Conservation (phyloP, 1,140 invertebrate species). For the Drosophila ogumai region DNA sequence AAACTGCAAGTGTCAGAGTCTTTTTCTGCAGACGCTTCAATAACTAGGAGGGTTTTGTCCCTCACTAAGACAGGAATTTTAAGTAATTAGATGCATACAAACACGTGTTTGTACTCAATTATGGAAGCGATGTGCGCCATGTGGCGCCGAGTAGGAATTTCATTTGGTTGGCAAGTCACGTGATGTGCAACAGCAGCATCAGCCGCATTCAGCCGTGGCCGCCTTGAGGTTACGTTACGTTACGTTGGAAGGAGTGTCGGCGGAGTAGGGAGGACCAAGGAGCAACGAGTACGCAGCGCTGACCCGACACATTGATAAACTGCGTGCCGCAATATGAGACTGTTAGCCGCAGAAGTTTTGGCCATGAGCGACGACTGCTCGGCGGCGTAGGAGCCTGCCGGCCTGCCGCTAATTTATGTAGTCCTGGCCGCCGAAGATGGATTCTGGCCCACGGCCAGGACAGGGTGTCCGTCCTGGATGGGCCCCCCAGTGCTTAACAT, state of each 20-base stretch:
- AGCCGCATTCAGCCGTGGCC: constrained; percentile 6
- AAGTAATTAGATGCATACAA: constrained; percentile 45
- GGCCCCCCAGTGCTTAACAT: constrained; percentile 50
- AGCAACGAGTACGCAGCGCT: constrained; percentile 37
- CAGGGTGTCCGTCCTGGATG: constrained; percentile 20
- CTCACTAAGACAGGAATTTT: constrained; percentile 25
- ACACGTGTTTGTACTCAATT: constrained; percentile 59
- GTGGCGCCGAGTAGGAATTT: constrained; percentile 59
- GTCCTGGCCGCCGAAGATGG: constrained; percentile 25
- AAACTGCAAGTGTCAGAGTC: not conserved
- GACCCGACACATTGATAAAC: constrained; percentile 69
- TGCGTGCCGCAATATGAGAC: constrained; percentile 61
- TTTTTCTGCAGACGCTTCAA: not conserved
- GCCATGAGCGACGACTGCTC: constrained; percentile 38
- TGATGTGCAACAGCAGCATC: constrained; percentile 65
- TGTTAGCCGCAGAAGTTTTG: constrained; percentile 60
- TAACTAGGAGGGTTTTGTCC: not conserved
- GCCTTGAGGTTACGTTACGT: constrained; percentile 12
- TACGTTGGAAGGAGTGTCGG: constrained; percentile 8
- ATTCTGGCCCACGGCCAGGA: constrained; percentile 37
- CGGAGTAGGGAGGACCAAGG: not conserved
- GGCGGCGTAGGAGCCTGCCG: constrained; percentile 24
- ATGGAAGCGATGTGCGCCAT: constrained; percentile 60
- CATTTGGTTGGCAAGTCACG: constrained; percentile 71
- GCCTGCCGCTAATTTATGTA: constrained; percentile 68